phyloP scores from a whole-genome alignment of 2,113 vertebrate species.

The Marcusenius ussheri region DNA sequence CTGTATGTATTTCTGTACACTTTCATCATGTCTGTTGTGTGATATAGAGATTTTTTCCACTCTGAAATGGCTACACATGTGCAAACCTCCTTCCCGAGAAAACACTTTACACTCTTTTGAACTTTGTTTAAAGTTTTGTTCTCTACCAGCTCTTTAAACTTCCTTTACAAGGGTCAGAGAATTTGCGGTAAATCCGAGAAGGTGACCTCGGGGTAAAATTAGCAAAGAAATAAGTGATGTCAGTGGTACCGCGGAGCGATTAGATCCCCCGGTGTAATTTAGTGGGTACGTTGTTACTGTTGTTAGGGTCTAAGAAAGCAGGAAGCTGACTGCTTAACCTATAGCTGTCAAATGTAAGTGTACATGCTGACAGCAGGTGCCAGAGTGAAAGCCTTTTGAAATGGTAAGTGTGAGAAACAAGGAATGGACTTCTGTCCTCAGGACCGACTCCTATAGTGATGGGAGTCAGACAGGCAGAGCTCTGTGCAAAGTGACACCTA shows the following conservation, averaged over 20 bases:
- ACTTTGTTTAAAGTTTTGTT: background rate
- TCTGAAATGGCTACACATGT: conserved; percentile 19
- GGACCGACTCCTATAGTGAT: background rate
- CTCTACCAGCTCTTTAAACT: conserved; percentile 23
- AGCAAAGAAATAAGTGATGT: background rate
- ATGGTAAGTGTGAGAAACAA: background rate
- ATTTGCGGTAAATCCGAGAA: background rate
- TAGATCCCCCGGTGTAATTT: background rate
- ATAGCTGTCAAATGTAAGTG: background rate
- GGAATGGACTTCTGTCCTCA: background rate
- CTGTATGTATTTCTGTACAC: conserved; percentile 32
- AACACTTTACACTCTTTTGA: conserved; percentile 42
- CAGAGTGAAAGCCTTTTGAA: background rate
- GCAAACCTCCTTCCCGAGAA: conserved; percentile 36
- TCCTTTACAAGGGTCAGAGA: no score
- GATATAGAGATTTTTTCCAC: conserved; percentile 31
- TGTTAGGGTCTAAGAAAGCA: background rate
- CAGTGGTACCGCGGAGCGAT: background rate
- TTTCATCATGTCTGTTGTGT: conserved; percentile 33
- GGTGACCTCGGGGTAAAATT: background rate
- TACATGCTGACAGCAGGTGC: background rate
- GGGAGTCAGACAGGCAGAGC: background rate
- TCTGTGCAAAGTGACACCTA: background rate
- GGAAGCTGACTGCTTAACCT: conserved; percentile 17
- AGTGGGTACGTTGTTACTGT: background rate